A percentile compares a stretch with the other conserved stretches of the same genome.
Evolutionary conservation across 1,140 invertebrate species (phyloP).

Genomic region (Archivesica marissinica): DNA sequence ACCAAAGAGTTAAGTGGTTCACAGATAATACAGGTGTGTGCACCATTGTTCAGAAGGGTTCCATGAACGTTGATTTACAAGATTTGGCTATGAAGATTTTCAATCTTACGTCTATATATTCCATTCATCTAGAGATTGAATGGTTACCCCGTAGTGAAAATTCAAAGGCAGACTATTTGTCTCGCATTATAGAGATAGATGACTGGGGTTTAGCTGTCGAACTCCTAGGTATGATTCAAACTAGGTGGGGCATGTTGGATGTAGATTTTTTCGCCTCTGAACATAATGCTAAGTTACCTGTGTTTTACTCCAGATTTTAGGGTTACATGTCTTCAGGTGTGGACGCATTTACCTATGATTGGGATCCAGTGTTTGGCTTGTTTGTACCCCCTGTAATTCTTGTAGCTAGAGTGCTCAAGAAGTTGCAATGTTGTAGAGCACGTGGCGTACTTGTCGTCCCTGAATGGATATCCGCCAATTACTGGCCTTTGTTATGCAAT

Average conservation of each 20-base stretch:
- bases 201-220: slow-evolving; percentile 42
- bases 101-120: background rate
- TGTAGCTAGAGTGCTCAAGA: slow-evolving; percentile 2
- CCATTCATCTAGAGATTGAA: slow-evolving; percentile 11
- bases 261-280: slow-evolving; percentile 22
- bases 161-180: slow-evolving; percentile 44
- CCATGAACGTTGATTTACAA: slow-evolving; percentile 43
- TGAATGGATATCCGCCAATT: background rate
- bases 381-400: slow-evolving; percentile 13
- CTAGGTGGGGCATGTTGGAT: slow-evolving; percentile 1
- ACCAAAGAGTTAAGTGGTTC: slow-evolving; percentile 14
- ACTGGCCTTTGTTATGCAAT: slow-evolving; percentile 31
- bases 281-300: background rate
- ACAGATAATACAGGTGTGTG: slow-evolving; percentile 33
- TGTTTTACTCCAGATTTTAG: slow-evolving; percentile 31
- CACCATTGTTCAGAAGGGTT: slow-evolving; percentile 35
- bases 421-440: background rate
- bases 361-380: background rate
- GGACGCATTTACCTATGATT: slow-evolving; percentile 18
- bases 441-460: slow-evolving; percentile 18
- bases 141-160: slow-evolving; percentile 49
- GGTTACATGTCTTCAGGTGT: background rate
- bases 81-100: slow-evolving; percentile 44
- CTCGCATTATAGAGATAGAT: slow-evolving; percentile 35
- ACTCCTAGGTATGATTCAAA: slow-evolving; percentile 1